phyloP scores from a whole-genome alignment of 2,888 invertebrate species.

The Metacarcinus magister region DNA sequence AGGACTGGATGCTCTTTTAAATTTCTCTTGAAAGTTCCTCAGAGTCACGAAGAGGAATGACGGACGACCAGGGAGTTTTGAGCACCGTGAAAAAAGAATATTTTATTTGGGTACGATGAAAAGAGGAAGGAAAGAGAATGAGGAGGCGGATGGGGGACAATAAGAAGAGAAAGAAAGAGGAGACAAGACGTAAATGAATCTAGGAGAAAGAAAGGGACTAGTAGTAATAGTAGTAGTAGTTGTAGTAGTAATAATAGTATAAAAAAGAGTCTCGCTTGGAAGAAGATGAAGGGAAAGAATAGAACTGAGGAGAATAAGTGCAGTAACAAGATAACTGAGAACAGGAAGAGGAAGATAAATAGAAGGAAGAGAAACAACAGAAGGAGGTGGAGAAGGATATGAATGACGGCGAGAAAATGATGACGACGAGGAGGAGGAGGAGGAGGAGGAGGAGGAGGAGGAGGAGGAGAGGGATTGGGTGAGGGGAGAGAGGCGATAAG shows the following conservation, averaged over 20 bases:
- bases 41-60: neutral
- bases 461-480: neutral
- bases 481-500: neutral
- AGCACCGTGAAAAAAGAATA: neutral
- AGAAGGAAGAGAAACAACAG: neutral
- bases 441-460: neutral
- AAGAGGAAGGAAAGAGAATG: neutral
- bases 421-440: neutral
- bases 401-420: neutral
- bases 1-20: neutral
- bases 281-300: neutral
- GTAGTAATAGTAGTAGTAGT: conserved; percentile 38
- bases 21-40: conserved; percentile 5
- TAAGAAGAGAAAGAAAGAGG: neutral
- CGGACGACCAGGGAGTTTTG: neutral
- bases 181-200: neutral
- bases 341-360: neutral
- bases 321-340: neutral
- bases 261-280: neutral
- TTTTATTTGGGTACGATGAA: conserved; percentile 21
- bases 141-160: neutral
- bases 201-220: neutral
- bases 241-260: neutral
- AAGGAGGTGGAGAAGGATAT: neutral
- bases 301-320: neutral